Evolutionary conservation across 2,797 vertebrate genomes (phyloP).

Genomic region (Crocodylus rhombifer): DNA sequence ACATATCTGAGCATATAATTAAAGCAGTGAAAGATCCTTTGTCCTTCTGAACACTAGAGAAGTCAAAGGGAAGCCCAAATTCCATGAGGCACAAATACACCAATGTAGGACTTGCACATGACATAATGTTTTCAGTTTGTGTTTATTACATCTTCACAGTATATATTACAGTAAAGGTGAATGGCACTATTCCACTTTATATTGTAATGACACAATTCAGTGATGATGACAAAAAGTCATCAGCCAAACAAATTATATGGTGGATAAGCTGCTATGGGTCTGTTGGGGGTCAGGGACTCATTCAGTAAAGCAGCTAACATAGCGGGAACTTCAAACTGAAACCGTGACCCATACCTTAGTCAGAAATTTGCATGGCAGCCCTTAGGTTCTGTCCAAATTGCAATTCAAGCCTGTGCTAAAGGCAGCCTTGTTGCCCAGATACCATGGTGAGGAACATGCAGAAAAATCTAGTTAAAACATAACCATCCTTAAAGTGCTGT

Average conservation of each 20-base stretch:
- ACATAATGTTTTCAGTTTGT: slow-evolving; percentile 46
- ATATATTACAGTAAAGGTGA: slow-evolving; percentile 59
- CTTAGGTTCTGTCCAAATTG: rapidly evolving
- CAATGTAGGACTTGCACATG: not conserved
- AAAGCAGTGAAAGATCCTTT: not conserved
- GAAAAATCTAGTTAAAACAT: not conserved
- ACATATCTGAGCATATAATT: not conserved
- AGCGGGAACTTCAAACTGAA: not conserved
- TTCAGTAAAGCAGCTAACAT: not conserved
- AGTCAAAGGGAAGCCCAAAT: not conserved
- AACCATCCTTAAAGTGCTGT: not conserved
- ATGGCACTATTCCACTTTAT: slow-evolving; percentile 48
- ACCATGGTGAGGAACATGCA: rapidly evolving
- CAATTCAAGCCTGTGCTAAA: not conserved
- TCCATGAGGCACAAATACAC: no score
- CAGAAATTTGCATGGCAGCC: not conserved
- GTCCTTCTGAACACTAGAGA: not conserved
- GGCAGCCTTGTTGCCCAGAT: not conserved
- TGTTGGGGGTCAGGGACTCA: not conserved
- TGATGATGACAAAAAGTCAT: not conserved
- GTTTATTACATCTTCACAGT: slow-evolving; percentile 69
- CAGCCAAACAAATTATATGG: not conserved
- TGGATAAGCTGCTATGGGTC: slow-evolving; percentile 49
- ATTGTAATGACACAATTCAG: not conserved
- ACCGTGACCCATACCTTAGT: not conserved